A percentile compares a stretch with the other conserved stretches of the same genome.
These are phyloP conservation scores for Melipona quadrifasciata DNA, from an alignment of 1,140 invertebrate genomes.

Conservation along the genomic window DNA sequence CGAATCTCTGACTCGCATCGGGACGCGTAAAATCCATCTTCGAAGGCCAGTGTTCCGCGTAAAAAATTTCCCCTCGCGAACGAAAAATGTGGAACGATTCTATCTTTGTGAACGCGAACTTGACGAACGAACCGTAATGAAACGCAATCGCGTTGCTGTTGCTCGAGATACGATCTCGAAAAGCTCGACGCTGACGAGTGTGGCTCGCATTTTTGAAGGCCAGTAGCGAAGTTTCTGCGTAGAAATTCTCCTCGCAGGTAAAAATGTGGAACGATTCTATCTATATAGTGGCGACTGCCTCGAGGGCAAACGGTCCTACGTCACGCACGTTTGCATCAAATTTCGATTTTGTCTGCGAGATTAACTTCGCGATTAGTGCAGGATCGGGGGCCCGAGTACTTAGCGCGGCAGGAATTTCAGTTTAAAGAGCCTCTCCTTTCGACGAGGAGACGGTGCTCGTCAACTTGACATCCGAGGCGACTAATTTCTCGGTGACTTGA, in stretches of 20 bases:
- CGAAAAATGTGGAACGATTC: too few species aligned
- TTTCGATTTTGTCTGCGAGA: not conserved
- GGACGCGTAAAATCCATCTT: not conserved
- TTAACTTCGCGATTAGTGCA: not conserved
- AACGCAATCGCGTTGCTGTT: too few species aligned
- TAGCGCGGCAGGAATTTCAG: not conserved
- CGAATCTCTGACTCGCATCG: not conserved
- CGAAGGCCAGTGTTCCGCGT: not conserved
- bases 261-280: not conserved
- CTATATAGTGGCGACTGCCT: not conserved
- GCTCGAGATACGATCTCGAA: too few species aligned
- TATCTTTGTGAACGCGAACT: too few species aligned
- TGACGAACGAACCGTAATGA: too few species aligned
- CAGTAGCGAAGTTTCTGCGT: too few species aligned
- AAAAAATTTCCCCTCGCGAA: not conserved
- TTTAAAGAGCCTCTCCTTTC: not conserved
- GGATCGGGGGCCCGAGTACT: not conserved
- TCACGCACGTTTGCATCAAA: not conserved
- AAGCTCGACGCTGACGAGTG: too few species aligned
- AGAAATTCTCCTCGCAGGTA: not conserved
- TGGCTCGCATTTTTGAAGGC: too few species aligned
- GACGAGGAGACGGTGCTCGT: not conserved
- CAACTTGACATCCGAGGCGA: not conserved
- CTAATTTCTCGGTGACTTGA: conserved; percentile 7
- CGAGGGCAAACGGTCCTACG: not conserved